Base-by-base conservation (phyloP, 2,797 vertebrate species). In the Pseudopleuronectes americanus region DNA sequence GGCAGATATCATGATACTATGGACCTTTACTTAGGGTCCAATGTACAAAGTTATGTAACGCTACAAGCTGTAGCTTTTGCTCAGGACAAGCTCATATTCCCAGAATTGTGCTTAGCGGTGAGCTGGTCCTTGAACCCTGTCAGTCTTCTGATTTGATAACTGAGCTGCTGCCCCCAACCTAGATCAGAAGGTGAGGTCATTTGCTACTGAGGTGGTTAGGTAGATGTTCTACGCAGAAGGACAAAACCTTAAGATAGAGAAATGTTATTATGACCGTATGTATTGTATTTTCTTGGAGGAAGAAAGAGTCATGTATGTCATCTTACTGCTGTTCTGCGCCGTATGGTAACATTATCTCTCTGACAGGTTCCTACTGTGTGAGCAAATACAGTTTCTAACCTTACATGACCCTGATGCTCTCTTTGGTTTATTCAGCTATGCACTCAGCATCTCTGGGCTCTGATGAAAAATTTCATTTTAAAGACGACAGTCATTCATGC, bases 11-110 rank as follows among this genome's bases (percentile, higher is more conserved):
- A 51, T 41, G 56, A 61, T 38, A 51, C 22, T 43, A 19, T 48
- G 66, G 79, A 81, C 75, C 54, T 65, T 76, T 76, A 49, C 60
- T 48, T 33, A 31, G 53, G 57, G 75, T 79, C 68, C 74, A 81
- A 52, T 24, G 74, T 81, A 47, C 60, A 65, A 53, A 14, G 64
- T 80, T 68, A 72, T 17, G 8, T 62, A 80, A 86, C 57, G 31
- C 60, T 24, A 14, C 26, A 58, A 57, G 36, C 36, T 36, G 58
- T 17, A 23, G 23, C 51, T 21, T 75, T 61, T 70, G 36, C 66
- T 68, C 66, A 79, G 76, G 68, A 71, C 38, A 65, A 51, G 47
- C 49, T 67, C 28, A 2, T 8, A 64, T 57, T 74, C 57, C 19
- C 59, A 21, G 23, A 60, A 51, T 28, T 56, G 26, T 51, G 43